These are phyloP conservation scores for Meloidogyne exigua DNA, from an alignment of 1,140 invertebrate species.

Conservation along the genomic window DNA sequence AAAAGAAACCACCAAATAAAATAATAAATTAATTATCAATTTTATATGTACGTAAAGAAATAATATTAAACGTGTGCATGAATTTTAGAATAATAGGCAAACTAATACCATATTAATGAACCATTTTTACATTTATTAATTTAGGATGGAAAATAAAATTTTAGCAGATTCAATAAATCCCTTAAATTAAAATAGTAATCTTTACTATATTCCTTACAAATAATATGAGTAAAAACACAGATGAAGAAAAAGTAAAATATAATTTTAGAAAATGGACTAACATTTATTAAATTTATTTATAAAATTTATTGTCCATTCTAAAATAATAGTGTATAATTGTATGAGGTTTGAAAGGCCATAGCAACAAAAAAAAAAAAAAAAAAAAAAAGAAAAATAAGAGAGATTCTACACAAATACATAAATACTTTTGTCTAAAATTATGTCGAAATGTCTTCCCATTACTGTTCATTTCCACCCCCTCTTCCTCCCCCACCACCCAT, in stretches of 20 bases:
- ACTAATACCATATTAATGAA: no score
- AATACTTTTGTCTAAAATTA: slow-evolving; percentile 5
- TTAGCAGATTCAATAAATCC: not conserved
- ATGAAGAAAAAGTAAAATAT: not conserved
- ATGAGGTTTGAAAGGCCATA: not conserved
- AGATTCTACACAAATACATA: not conserved
- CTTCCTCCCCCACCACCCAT: slow-evolving; percentile 5
- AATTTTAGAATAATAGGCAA: no score
- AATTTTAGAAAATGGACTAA: not conserved
- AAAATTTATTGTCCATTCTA: not conserved
- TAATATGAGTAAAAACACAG: not conserved
- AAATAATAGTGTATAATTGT: not conserved
- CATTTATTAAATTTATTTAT: not conserved
- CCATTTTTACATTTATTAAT: not conserved
- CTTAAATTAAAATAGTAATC: not conserved
- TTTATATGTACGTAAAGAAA: no score
- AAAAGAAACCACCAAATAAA: no score
- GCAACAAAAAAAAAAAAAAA: no score
- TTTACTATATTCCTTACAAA: not conserved
- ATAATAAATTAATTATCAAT: no score
- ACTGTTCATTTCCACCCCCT: slow-evolving; percentile 7
- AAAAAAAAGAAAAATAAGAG: not conserved
- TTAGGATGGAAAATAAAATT: not conserved
- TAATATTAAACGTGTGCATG: no score
- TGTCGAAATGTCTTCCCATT: not conserved